Evolutionary conservation across 92 coral and sea anemone species (phyloP).

Genomic region (Zoanthus gigantus): DNA sequence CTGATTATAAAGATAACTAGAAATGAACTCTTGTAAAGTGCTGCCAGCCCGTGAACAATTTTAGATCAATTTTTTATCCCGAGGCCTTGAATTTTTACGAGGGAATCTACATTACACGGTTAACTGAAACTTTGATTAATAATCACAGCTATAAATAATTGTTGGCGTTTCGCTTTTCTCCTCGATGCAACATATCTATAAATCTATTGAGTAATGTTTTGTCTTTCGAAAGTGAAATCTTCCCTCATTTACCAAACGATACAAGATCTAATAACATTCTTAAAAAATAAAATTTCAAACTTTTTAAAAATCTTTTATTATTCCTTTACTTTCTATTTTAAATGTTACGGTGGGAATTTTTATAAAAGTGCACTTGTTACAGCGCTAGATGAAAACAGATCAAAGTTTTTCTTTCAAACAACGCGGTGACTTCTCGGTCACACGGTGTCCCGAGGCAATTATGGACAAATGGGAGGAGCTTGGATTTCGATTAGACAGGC

Average conservation of each 20-base stretch:
- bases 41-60: neutral
- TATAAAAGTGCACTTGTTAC: conserved; percentile 29
- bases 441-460: conserved; percentile 44
- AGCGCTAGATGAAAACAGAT: conserved; percentile 19
- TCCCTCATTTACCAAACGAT: neutral
- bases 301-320: neutral
- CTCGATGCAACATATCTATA: conserved; percentile 17
- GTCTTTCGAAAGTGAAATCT: conserved; percentile 29
- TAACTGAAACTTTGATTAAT: neutral
- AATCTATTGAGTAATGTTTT: conserved; percentile 1
- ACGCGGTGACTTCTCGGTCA: conserved; percentile 17
- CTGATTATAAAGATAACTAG: neutral
- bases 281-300: neutral
- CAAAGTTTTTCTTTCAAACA: conserved; percentile 25
- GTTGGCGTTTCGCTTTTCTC: neutral
- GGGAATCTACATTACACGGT: conserved; percentile 12
- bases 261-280: neutral
- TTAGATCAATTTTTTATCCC: neutral
- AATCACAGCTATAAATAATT: neutral
- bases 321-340: conserved; percentile 6
- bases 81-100: neutral
- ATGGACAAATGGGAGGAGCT: conserved; percentile 40
- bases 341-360: conserved; percentile 37
- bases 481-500: conserved; percentile 24
- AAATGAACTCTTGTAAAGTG: conserved; percentile 12